Conservation (phyloP, 37 sponge, comb jelly and placozoan genomes). For the Haliclona indistincta region DNA sequence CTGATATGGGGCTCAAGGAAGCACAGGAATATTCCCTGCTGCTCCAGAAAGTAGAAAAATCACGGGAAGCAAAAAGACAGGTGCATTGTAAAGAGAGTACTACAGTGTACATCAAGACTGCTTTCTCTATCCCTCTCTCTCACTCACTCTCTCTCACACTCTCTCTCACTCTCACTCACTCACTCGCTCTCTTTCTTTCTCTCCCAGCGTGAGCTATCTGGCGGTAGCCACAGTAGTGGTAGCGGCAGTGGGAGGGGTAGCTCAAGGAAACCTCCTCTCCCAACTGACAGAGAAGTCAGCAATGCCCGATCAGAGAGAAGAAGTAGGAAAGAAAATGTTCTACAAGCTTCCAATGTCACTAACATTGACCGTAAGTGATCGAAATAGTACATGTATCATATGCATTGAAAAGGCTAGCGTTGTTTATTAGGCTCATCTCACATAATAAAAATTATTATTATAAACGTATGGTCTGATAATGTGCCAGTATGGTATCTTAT, state of each 20-base stretch:
- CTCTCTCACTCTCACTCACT: not conserved
- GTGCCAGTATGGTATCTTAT: no score
- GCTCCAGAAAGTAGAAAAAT: conserved; percentile 91
- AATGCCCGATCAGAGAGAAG: not conserved
- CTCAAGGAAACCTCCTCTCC: no score
- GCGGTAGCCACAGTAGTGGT: conserved; percentile 42
- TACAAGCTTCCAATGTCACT: no score
- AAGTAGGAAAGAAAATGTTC: not conserved
- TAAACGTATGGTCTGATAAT: no score
- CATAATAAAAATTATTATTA: no score
- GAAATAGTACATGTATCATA: no score
- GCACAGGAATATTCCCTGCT: conserved; percentile 77
- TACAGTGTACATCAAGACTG: not conserved
- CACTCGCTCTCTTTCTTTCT: not conserved
- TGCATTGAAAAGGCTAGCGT: no score
- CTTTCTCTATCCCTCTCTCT: no score
- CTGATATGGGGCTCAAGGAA: conserved; percentile 92
- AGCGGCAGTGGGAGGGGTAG: conserved; percentile 12
- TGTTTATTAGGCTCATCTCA: no score
- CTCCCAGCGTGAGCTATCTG: conserved; percentile 30
- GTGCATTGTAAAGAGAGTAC: no score
- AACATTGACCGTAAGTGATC: not conserved
- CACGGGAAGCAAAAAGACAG: conserved; percentile 40
- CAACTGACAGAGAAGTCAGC: not conserved
- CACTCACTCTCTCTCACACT: no score